Evolutionary conservation across 1,140 invertebrate species (phyloP).

Genomic region (Homarus americanus): DNA sequence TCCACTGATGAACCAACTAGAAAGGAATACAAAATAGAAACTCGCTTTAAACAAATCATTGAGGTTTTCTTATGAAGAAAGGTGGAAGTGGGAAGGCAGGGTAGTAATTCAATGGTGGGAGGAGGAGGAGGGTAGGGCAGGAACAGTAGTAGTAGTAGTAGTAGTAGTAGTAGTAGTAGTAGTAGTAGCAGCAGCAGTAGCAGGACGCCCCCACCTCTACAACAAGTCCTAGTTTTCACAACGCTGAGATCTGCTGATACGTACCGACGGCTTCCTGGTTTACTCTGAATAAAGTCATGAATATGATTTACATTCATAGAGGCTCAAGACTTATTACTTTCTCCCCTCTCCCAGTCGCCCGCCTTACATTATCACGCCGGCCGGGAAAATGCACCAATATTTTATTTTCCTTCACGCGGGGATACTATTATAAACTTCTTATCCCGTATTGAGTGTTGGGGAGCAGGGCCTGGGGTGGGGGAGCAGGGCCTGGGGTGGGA

Average conservation of each 20-base stretch:
- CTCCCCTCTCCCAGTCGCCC: neutral
- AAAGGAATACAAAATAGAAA: no score
- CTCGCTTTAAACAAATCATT: no score
- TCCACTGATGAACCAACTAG: no score
- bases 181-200: no score
- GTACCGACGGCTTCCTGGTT: constrained; percentile 34
- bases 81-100: no score
- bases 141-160: no score
- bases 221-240: neutral
- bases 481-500: no score
- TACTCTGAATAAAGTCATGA: constrained; percentile 54
- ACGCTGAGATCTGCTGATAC: neutral
- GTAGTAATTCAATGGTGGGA: no score
- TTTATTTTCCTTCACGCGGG: neutral
- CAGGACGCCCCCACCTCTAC: neutral
- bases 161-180: no score
- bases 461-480: no score
- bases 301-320: constrained; percentile 56
- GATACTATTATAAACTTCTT: neutral
- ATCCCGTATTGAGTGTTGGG: neutral
- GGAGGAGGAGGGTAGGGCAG: no score
- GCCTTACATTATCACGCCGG: constrained; percentile 6
- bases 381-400: neutral
- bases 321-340: constrained; percentile 28
- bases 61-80: no score